Evolutionary conservation across 1,140 invertebrate genomes (phyloP).

Genomic region (Melanaphis sacchari): DNA sequence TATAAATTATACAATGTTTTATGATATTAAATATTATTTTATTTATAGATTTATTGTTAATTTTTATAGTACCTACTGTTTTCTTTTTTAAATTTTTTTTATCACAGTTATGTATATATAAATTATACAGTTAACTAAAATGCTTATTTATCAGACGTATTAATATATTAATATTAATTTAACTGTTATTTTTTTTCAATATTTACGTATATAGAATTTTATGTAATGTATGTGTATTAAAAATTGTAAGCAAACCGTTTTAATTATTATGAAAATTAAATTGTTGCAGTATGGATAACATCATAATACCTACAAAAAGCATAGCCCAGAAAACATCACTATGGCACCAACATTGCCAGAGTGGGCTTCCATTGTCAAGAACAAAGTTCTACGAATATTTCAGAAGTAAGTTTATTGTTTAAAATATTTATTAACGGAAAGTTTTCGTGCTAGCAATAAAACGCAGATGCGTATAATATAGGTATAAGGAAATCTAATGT

Average conservation of each 20-base stretch:
- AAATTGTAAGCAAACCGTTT: background rate
- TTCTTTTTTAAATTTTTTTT: too few relatives aligned
- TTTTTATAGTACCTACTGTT: too few relatives aligned
- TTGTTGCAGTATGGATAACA: constrained; percentile 55
- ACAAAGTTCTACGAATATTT: constrained; percentile 46
- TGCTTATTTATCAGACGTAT: background rate
- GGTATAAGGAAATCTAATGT: background rate
- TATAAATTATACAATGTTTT: too few relatives aligned
- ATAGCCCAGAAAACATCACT: constrained; percentile 49
- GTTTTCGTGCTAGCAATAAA: background rate
- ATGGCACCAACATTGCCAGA: constrained; percentile 53
- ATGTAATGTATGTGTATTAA: background rate
- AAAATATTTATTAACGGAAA: background rate
- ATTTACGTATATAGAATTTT: too few relatives aligned
- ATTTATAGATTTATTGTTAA: too few relatives aligned
- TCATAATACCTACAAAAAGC: background rate
- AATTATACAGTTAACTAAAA: background rate
- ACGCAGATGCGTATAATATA: background rate
- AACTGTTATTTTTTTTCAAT: background rate
- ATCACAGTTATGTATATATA: background rate
- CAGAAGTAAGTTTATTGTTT: constrained; percentile 33
- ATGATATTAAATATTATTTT: too few relatives aligned
- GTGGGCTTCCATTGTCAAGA: constrained; percentile 55
- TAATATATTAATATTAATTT: background rate
- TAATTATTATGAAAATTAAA: background rate